Base-by-base conservation (phyloP, 2,888 invertebrate species). In the Philonicus albiceps region DNA sequence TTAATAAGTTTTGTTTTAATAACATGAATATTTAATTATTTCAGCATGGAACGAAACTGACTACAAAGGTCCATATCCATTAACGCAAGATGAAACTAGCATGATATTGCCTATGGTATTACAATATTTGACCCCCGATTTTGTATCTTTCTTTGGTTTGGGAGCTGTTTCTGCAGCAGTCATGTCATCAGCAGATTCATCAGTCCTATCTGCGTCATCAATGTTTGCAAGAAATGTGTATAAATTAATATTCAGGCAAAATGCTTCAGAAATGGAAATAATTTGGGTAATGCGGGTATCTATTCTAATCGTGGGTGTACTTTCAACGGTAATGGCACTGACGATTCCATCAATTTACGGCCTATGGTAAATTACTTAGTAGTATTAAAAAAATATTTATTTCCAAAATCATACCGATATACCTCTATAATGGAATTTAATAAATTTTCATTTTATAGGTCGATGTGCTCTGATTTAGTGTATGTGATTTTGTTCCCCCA, bases 161-260 rank as follows among this genome's bases (percentile, higher is more conserved):
- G 99, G 99, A 0, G 99, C 99, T 7, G 98, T 99, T 7, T 99
- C 99, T 0, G 99, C 99, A 1, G 99, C 99, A 27, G 99, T 99
- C 88, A 99, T 99, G 99, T 99, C 99, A 53, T 99, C 99, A 0
- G 99, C 99, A 0, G 99, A 99, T 93, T 99, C 99, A 85, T 99
- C 99, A 89, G 98, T 99, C 83, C 94, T 99, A 27, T 98, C 99
- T 30, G 99, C 99, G 3, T 98, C 98, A 89, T 98, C 99, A 37
- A 99, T 99, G 99, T 99, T 99, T 91, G 99, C 99, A 88, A 95
- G 99, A 91, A 99, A 99, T 93, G 97, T 99, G 89, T 99, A 99
- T 94, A 98, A 97, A 93, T 94, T 98, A 92, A 98, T 99, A 91
- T 98, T 99, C 93, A 94, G 99, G 86, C 98, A 98, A 93, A 95